These are phyloP conservation scores for Stichodactyla helianthus DNA, from an alignment of 64 coral and sea anemone genomes.

Conservation along the genomic window DNA sequence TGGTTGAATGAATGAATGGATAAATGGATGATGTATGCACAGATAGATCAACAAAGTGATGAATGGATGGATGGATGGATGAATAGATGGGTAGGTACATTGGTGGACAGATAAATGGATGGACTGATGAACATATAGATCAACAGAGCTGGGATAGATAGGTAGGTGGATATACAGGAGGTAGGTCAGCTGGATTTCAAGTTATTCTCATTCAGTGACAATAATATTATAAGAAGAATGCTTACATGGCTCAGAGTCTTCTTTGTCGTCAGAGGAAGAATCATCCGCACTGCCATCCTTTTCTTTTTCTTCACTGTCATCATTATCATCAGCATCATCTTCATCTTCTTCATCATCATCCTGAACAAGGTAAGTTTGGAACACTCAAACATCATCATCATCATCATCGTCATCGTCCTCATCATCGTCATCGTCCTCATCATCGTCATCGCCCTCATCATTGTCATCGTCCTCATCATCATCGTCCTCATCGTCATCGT, in stretches of 20 bases:
- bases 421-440: too few species aligned
- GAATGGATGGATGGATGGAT: not conserved
- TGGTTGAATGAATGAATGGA: not conserved
- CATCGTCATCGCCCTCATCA: too few species aligned
- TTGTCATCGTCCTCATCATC: too few species aligned
- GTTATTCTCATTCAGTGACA: too few species aligned
- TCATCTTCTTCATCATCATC: conserved; percentile 55
- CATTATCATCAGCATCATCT: conserved; percentile 63
- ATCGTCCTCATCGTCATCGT: conserved; percentile 43
- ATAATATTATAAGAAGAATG: not conserved
- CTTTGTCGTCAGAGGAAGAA: not conserved
- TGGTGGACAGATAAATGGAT: too few species aligned
- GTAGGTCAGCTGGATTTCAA: too few species aligned
- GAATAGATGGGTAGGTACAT: not conserved
- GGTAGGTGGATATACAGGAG: too few species aligned
- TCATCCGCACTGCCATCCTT: conserved; percentile 1
- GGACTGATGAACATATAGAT: too few species aligned
- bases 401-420: too few species aligned
- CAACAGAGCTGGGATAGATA: too few species aligned
- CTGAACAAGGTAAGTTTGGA: not conserved
- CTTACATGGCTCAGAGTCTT: not conserved
- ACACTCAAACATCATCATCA: too few species aligned
- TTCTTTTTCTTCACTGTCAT: conserved; percentile 29
- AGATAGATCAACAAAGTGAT: too few species aligned
- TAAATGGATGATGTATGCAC: not conserved